phyloP scores from a whole-genome alignment of 2,113 vertebrate species.

The Brachyistius frenatus region DNA sequence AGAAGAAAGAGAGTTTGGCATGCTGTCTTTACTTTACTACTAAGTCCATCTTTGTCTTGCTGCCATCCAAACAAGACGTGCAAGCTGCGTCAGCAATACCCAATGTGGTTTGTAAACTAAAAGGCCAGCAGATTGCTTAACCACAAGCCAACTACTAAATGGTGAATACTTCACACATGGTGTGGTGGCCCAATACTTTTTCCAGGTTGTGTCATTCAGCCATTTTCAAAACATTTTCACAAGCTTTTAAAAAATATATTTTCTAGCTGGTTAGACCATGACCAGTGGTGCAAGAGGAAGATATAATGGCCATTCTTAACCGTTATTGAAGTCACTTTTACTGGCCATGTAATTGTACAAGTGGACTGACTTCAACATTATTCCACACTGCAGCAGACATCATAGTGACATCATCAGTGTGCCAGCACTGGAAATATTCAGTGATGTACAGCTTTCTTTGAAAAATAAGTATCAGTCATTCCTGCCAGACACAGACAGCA shows the following conservation, averaged over 20 bases:
- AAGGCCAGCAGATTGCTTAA: constrained; percentile 10
- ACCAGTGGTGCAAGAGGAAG: not conserved
- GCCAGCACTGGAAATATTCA: not conserved
- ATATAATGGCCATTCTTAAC: not conserved
- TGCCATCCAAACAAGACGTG: not conserved
- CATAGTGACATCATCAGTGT: not conserved
- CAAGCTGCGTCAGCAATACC: not conserved
- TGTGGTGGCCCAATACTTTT: constrained; percentile 1
- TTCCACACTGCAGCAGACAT: not conserved
- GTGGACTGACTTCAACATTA: not conserved
- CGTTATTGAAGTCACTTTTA: not conserved
- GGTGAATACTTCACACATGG: constrained; percentile 22
- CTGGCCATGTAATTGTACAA: not conserved
- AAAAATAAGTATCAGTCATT: not conserved
- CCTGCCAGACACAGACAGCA: not conserved
- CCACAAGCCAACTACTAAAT: not conserved
- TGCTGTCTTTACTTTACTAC: not conserved
- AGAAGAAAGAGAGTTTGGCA: not conserved
- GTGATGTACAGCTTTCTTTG: not conserved
- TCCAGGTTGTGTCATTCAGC: not conserved
- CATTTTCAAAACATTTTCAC: not conserved
- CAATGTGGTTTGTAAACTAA: constrained; percentile 3
- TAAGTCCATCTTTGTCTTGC: not conserved
- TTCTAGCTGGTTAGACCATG: not conserved
- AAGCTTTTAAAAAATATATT: constrained; percentile 1